phyloP scores from a whole-genome alignment of 2,113 vertebrate genomes.

The Bubo bubo region DNA sequence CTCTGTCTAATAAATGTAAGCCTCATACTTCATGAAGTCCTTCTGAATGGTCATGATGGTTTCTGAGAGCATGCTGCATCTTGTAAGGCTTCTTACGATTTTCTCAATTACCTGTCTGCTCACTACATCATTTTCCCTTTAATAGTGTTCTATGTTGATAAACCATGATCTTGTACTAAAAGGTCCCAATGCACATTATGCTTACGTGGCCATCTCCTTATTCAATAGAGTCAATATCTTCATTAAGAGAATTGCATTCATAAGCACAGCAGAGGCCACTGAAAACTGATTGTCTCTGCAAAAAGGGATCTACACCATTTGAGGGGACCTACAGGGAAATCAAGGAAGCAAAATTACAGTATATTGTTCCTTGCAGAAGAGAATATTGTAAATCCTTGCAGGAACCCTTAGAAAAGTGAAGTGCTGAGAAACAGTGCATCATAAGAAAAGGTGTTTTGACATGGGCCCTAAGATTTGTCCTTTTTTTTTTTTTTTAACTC shows the following conservation, averaged over 20 bases:
- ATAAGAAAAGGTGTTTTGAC: background rate
- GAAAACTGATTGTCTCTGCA: background rate
- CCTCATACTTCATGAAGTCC: background rate
- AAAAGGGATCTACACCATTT: background rate
- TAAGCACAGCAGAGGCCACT: background rate
- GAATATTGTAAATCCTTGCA: background rate
- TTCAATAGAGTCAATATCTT: background rate
- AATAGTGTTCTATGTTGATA: background rate
- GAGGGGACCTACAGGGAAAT: background rate
- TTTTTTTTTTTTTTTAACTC: background rate
- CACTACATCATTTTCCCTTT: background rate
- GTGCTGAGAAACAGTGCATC: background rate
- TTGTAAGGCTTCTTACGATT: background rate
- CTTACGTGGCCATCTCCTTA: background rate
- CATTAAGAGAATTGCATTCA: background rate
- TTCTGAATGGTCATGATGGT: background rate
- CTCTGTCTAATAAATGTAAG: background rate
- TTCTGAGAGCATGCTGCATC: background rate
- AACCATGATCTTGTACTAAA: background rate
- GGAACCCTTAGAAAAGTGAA: background rate
- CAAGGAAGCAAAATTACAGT: background rate
- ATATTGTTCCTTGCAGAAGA: background rate
- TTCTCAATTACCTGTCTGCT: background rate
- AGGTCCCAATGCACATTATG: background rate
- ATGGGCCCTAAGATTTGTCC: accelerated